phyloP scores from a whole-genome alignment of 1,140 invertebrate genomes.

The Leptopilina clavipes region DNA sequence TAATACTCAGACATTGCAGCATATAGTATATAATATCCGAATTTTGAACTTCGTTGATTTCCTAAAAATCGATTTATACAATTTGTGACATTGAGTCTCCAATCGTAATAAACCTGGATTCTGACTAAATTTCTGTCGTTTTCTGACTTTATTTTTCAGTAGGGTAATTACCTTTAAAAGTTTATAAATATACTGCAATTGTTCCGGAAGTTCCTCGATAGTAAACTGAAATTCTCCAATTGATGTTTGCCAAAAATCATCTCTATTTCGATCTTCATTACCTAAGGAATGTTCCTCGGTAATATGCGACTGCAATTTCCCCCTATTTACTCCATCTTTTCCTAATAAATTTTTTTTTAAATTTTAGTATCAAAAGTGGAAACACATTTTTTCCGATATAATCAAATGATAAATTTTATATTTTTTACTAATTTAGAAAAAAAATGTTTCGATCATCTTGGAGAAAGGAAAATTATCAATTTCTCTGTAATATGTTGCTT shows the following conservation, averaged over 20 bases:
- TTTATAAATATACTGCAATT: constrained; percentile 94
- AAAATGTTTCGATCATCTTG: no score
- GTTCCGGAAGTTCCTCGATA: constrained; percentile 93
- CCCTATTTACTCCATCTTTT: constrained; percentile 80
- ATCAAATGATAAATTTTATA: no score
- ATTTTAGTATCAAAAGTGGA: no score
- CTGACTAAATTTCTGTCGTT: no score
- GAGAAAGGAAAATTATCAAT: no score
- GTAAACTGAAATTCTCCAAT: constrained; percentile 93
- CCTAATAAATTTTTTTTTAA: constrained; percentile 62
- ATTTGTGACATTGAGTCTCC: no score
- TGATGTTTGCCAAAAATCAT: constrained; percentile 93
- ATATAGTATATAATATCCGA: constrained; percentile 96
- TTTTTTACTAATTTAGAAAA: no score
- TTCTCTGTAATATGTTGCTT: no score
- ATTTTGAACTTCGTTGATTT: constrained; percentile 88
- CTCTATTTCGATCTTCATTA: constrained; percentile 83
- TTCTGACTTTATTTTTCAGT: no score
- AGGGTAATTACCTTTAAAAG: constrained; percentile 92
- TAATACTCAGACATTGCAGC: constrained; percentile 91
- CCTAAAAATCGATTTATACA: constrained; percentile 76
- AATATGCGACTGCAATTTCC: constrained; percentile 81
- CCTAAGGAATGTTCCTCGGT: constrained; percentile 79
- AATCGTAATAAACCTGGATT: no score
- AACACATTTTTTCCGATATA: no score